Conservation (phyloP, 2,888 invertebrate species). For the Sialis lutaria region DNA sequence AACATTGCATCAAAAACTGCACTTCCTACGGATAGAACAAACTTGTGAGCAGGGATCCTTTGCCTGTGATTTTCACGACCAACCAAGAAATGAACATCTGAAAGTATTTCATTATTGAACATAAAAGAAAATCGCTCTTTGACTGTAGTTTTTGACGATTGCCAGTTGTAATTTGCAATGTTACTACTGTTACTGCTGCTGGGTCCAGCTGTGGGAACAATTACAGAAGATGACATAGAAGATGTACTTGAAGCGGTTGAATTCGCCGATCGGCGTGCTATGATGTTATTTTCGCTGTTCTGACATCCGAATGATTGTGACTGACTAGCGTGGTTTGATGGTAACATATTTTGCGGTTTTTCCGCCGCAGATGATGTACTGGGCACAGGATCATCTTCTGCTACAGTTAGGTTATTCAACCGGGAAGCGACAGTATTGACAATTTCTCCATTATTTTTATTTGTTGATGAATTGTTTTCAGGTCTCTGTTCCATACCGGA, state of each 20-base stretch:
- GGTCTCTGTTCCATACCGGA: too few species aligned
- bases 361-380: background rate
- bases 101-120: slow-evolving; percentile 43
- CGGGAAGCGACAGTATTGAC: too few species aligned
- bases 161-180: slow-evolving; percentile 37
- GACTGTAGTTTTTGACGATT: slow-evolving; percentile 56
- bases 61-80: slow-evolving; percentile 50
- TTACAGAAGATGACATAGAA: slow-evolving; percentile 13
- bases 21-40: slow-evolving; percentile 64
- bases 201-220: slow-evolving; percentile 25
- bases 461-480: too few species aligned
- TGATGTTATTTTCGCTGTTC: slow-evolving; percentile 21
- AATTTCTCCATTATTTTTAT: too few species aligned
- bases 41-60: slow-evolving; percentile 62
- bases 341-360: slow-evolving; percentile 32
- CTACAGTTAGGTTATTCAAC: too few species aligned
- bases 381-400: too few species aligned
- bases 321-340: slow-evolving; percentile 24
- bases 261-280: slow-evolving; percentile 9
- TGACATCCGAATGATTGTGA: slow-evolving; percentile 15
- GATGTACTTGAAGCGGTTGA: background rate
- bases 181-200: slow-evolving; percentile 25
- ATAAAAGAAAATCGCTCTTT: slow-evolving; percentile 57
- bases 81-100: slow-evolving; percentile 64
- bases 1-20: slow-evolving; percentile 81